A percentile compares a stretch with the other conserved stretches of the same genome.
Conservation (phyloP, 2,113 vertebrate genomes). For the Rhinopomastus cyanomelas region DNA sequence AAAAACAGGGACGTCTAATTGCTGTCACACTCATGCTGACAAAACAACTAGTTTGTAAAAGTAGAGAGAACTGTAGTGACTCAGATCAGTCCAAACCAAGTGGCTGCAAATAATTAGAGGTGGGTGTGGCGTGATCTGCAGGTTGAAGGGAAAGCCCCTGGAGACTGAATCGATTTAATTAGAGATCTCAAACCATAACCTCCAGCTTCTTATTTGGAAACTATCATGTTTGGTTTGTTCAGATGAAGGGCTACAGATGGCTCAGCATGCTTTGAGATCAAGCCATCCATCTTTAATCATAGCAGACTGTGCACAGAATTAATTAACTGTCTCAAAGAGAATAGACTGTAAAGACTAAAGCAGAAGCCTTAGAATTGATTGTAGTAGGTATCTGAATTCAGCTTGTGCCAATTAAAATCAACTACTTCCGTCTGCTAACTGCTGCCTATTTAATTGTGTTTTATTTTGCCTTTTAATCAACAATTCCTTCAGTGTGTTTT, state of each 20-base stretch:
- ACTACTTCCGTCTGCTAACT: not conserved
- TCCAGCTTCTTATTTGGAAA: not conserved
- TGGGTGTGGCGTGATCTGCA: not conserved
- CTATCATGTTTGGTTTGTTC: not conserved
- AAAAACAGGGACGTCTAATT: slow-evolving; percentile 93
- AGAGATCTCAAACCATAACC: not conserved
- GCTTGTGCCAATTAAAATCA: not conserved
- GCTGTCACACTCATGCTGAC: slow-evolving; percentile 97
- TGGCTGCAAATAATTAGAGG: not conserved
- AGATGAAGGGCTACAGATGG: not conserved
- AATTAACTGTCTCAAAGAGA: slow-evolving; percentile 18
- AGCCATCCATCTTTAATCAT: slow-evolving; percentile 11
- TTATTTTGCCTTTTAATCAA: not conserved
- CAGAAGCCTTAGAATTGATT: not conserved
- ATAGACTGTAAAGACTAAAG: not conserved
- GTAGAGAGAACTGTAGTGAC: slow-evolving; percentile 83
- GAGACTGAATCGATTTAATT: not conserved
- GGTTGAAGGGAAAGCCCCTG: slow-evolving; percentile 4
- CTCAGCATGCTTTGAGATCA: not conserved
- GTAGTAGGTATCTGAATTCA: not conserved
- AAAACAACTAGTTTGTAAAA: slow-evolving; percentile 85
- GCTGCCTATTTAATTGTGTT: not conserved
- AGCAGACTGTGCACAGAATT: slow-evolving; percentile 12
- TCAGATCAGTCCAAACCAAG: slow-evolving; percentile 51
- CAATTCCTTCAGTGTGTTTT: not conserved